Conservation (phyloP, 2,797 vertebrate genomes). For the Muscicapa comitata region DNA sequence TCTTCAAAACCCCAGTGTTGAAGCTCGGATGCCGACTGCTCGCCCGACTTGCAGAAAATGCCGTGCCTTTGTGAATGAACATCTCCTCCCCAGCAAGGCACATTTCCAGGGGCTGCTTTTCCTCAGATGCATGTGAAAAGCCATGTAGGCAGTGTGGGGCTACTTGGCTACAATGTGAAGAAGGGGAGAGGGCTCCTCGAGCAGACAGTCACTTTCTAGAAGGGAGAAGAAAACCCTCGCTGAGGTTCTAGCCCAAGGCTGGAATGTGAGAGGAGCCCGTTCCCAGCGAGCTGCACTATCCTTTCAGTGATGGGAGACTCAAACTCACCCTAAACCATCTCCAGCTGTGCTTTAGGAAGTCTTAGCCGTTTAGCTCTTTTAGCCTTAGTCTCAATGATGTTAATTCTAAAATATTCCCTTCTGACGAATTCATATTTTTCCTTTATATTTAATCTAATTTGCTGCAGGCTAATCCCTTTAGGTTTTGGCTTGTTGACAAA, state of each 20-base stretch:
- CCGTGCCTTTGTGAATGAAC: background rate
- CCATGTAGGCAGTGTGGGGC: background rate
- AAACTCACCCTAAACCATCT: background rate
- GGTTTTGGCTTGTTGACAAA: conserved; percentile 13
- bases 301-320: background rate
- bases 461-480: background rate
- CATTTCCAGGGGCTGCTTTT: background rate
- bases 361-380: background rate
- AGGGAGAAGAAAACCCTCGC: background rate
- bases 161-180: background rate
- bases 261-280: fast-evolving
- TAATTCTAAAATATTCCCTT: conserved; percentile 12
- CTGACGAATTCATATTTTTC: conserved; percentile 21
- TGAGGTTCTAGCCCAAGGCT: fast-evolving
- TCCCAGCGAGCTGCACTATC: background rate
- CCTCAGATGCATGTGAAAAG: background rate
- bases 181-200: background rate
- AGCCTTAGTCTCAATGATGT: background rate
- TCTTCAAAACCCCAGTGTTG: background rate
- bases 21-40: background rate
- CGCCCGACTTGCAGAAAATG: background rate
- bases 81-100: background rate
- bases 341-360: conserved; percentile 16
- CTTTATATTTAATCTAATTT: conserved; percentile 34
- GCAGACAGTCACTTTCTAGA: background rate